Conservation (phyloP, 2,113 vertebrate species). For the Aptenodytes patagonicus region DNA sequence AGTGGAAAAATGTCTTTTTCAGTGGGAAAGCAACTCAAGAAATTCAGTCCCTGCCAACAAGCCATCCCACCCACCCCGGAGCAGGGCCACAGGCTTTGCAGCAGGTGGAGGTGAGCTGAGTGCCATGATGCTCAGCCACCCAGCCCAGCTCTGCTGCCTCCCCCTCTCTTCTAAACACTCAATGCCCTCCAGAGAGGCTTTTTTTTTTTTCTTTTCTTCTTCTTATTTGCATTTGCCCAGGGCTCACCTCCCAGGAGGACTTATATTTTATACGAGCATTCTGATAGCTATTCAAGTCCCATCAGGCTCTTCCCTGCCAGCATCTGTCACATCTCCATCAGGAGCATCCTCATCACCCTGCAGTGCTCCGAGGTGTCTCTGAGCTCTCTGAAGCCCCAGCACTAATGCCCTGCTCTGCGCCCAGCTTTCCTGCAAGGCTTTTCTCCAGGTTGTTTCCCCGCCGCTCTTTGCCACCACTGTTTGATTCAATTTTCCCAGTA, state of each 20-base stretch:
- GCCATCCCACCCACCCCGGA: rapidly evolving
- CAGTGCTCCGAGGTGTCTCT: not conserved
- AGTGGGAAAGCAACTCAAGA: not conserved
- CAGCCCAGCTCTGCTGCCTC: not conserved
- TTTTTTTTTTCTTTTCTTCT: not conserved
- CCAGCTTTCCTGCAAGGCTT: not conserved
- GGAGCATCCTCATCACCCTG: not conserved
- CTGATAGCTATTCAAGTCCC: not conserved
- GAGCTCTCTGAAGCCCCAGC: not conserved
- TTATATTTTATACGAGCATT: not conserved
- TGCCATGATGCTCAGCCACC: not conserved
- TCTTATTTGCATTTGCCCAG: not conserved
- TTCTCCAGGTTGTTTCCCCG: not conserved
- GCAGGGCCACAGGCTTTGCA: not conserved
- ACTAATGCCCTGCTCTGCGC: not conserved
- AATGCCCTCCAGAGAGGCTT: not conserved
- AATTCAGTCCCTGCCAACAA: not conserved
- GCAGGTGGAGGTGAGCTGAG: not conserved
- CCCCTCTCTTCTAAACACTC: not conserved
- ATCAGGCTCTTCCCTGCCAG: not conserved
- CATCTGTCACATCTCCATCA: rapidly evolving
- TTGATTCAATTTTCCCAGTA: not conserved
- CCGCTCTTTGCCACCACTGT: not conserved
- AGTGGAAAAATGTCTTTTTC: not conserved
- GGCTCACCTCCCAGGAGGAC: not conserved